These are phyloP conservation scores for Henricia sp. DNA, from an alignment of 53 echinoderm and acorn worm species.

Conservation along the genomic window DNA sequence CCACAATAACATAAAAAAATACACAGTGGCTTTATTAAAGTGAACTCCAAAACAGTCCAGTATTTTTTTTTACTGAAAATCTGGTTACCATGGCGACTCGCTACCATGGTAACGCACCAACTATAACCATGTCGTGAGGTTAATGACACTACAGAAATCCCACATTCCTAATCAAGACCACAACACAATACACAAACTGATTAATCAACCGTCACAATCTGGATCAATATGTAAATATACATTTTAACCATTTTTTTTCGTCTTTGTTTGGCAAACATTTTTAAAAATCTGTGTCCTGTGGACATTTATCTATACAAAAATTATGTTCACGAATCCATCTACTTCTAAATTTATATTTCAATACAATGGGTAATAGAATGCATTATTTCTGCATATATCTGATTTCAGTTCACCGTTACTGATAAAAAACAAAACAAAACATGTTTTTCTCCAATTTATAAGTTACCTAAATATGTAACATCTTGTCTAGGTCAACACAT, in stretches of 20 bases:
- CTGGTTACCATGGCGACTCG: conserved; percentile 26
- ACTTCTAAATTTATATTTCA: conserved; percentile 46
- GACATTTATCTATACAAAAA: conserved; percentile 55
- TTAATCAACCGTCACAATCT: conserved; percentile 20
- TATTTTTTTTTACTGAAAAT: neutral
- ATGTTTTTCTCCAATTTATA: too few relatives aligned
- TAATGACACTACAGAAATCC: neutral
- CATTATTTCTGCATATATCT: conserved; percentile 57
- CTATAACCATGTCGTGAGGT: conserved; percentile 29
- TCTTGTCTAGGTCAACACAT: too few relatives aligned
- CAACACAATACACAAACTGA: neutral
- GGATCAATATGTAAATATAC: conserved; percentile 48
- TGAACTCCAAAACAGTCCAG: neutral
- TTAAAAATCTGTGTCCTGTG: conserved; percentile 44
- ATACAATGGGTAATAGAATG: conserved; percentile 48
- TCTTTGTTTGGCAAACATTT: conserved; percentile 50
- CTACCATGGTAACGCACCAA: conserved; percentile 25
- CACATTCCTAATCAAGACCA: conserved; percentile 22
- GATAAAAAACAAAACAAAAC: too few relatives aligned
- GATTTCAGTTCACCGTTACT: too few relatives aligned
- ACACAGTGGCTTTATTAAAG: conserved; percentile 1
- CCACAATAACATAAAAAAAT: conserved; percentile 16
- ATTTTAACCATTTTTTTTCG: conserved; percentile 16
- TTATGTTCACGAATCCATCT: conserved; percentile 35
- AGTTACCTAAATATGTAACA: too few relatives aligned